Percentiles rank a stretch among this genome's conserved stretches.
Conservation (phyloP, 1,140 invertebrate species). For the Drosophila littoralis region DNA sequence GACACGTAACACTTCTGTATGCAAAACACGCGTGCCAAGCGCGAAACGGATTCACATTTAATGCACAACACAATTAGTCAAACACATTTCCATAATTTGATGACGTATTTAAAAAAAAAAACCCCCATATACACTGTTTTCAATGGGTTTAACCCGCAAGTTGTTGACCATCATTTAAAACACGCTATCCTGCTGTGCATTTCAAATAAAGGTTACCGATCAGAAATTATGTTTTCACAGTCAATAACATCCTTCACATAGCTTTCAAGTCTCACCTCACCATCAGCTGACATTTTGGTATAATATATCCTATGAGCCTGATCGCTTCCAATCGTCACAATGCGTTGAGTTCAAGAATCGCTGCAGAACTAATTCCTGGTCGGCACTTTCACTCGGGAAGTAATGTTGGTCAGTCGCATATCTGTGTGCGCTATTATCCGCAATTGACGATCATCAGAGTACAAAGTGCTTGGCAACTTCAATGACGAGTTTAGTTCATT, state of each 20-base stretch:
- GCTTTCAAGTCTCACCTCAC: conserved; percentile 22
- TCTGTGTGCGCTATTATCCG: neutral
- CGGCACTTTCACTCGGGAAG: conserved; percentile 24
- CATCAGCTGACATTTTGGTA: conserved; percentile 7
- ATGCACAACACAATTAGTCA: conserved; percentile 20
- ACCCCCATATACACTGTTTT: conserved; percentile 38
- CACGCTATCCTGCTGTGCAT: conserved; percentile 6
- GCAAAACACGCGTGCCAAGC: conserved; percentile 37
- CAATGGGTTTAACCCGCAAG: conserved; percentile 32
- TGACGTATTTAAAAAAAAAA: conserved; percentile 39
- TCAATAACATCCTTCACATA: conserved; percentile 13
- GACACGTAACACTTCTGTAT: conserved; percentile 25
- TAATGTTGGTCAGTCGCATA: conserved; percentile 6
- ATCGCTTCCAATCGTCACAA: neutral
- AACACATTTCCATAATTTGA: conserved; percentile 31
- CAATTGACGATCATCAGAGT: conserved; percentile 17
- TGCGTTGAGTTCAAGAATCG: conserved; percentile 13
- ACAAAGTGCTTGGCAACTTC: conserved; percentile 15
- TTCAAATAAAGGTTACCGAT: neutral
- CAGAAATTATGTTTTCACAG: conserved; percentile 21
- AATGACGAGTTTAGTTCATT: conserved; percentile 13
- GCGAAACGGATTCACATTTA: conserved; percentile 24
- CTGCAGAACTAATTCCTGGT: conserved; percentile 18
- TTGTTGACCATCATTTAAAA: conserved; percentile 45
- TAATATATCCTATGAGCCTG: neutral